Evolutionary conservation across 2,797 vertebrate genomes (phyloP).

Genomic region (Sparidentex hasta): DNA sequence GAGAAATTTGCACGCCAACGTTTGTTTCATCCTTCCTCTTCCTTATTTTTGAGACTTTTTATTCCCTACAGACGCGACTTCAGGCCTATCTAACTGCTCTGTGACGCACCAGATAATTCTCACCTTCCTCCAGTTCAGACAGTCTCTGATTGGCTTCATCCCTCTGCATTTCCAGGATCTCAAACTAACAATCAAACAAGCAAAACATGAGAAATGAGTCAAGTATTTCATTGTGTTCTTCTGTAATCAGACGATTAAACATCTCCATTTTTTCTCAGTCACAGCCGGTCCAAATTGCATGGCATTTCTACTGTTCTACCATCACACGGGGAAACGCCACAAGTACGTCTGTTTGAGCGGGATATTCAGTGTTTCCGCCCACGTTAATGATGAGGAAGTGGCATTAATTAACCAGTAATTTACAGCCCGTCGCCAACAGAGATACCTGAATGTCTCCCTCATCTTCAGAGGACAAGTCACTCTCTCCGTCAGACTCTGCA

Average conservation of each 20-base stretch:
- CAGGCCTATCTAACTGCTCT: too few species aligned
- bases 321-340: neutral
- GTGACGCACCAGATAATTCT: slow-evolving; percentile 13
- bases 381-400: slow-evolving; percentile 15
- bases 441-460: slow-evolving; percentile 82
- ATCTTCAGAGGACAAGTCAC: slow-evolving; percentile 73
- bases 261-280: neutral
- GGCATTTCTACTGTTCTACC: neutral
- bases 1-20: neutral
- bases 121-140: slow-evolving; percentile 84
- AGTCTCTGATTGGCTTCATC: slow-evolving; percentile 79
- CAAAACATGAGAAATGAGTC: neutral
- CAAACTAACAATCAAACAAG: slow-evolving; percentile 64
- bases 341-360: neutral
- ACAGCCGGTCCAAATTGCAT: neutral
- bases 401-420: slow-evolving; percentile 13
- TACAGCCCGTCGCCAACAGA: neutral
- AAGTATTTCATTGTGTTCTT: slow-evolving; percentile 32
- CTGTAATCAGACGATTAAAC: neutral
- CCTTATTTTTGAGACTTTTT: neutral
- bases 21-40: neutral
- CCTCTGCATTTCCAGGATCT: slow-evolving; percentile 68
- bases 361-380: slow-evolving; percentile 4
- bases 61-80: too few species aligned
- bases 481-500: slow-evolving; percentile 77